These are phyloP conservation scores for Australoheros facetus DNA, from an alignment of 2,797 vertebrate genomes.

Conservation along the genomic window DNA sequence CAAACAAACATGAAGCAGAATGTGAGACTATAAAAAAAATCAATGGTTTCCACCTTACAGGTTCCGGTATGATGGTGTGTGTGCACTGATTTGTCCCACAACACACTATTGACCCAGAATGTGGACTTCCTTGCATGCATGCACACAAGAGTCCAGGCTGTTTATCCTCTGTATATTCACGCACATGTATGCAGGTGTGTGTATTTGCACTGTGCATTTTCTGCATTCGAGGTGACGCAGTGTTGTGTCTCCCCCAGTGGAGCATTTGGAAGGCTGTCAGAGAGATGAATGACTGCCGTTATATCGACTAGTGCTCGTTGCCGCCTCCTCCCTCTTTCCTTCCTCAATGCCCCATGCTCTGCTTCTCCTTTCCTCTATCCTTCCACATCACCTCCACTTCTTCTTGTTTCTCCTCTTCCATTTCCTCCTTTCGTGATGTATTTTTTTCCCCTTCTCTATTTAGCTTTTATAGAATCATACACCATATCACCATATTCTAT, in stretches of 20 bases:
- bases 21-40: slow-evolving; percentile 6
- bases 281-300: slow-evolving; percentile 80
- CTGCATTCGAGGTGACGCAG: slow-evolving; percentile 72
- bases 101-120: slow-evolving; percentile 49
- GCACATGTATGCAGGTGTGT: slow-evolving; percentile 36
- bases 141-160: slow-evolving; percentile 4
- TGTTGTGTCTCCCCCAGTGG: slow-evolving; percentile 73
- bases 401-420: slow-evolving; percentile 37
- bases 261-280: slow-evolving; percentile 77
- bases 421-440: slow-evolving; percentile 2
- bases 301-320: slow-evolving; percentile 75
- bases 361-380: slow-evolving; percentile 49
- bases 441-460: slow-evolving; percentile 13
- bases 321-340: slow-evolving; percentile 47
- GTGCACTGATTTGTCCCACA: slow-evolving; percentile 29
- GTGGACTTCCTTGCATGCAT: slow-evolving; percentile 10
- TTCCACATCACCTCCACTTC: slow-evolving; percentile 41
- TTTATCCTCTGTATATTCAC: slow-evolving; percentile 19
- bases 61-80: slow-evolving; percentile 48
- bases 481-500: slow-evolving; percentile 26
- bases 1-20: slow-evolving; percentile 15
- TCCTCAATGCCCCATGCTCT: slow-evolving; percentile 49
- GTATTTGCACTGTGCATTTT: slow-evolving; percentile 39
- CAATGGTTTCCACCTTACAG: not conserved
- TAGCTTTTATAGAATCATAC: slow-evolving; percentile 25